Evolutionary conservation across 2,113 vertebrate genomes (phyloP).

Genomic region (Laticauda colubrina): DNA sequence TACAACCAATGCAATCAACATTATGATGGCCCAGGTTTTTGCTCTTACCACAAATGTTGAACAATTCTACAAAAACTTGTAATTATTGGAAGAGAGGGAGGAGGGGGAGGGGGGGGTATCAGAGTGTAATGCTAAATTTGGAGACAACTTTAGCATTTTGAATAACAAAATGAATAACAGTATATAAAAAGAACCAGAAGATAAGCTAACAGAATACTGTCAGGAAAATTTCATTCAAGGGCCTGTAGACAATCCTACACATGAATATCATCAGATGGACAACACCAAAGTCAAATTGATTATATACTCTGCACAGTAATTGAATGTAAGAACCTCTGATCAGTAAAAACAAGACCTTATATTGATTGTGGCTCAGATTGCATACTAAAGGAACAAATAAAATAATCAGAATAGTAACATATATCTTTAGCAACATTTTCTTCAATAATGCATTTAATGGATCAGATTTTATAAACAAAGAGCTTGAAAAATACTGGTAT

Average conservation of each 20-base stretch:
- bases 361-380: not conserved
- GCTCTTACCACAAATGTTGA: not conserved
- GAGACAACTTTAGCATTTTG: not conserved
- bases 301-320: not conserved
- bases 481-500: not conserved
- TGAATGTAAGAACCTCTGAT: not conserved
- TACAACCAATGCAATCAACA: not conserved
- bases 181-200: not conserved
- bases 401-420: not conserved
- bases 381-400: not conserved
- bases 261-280: not conserved
- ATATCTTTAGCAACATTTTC: not conserved
- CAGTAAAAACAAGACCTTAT: not conserved
- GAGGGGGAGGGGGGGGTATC: not conserved
- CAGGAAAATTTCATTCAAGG: not conserved
- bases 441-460: not conserved
- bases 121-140: not conserved
- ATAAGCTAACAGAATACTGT: not conserved
- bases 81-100: not conserved
- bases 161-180: not conserved
- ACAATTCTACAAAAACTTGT: not conserved
- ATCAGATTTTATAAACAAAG: not conserved
- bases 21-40: not conserved
- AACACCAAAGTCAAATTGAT: not conserved
- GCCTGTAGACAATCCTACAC: not conserved